Percentiles rank a stretch among this genome's conserved stretches.
Conservation (phyloP, 1,140 invertebrate genomes). For the Ips nitidus region DNA sequence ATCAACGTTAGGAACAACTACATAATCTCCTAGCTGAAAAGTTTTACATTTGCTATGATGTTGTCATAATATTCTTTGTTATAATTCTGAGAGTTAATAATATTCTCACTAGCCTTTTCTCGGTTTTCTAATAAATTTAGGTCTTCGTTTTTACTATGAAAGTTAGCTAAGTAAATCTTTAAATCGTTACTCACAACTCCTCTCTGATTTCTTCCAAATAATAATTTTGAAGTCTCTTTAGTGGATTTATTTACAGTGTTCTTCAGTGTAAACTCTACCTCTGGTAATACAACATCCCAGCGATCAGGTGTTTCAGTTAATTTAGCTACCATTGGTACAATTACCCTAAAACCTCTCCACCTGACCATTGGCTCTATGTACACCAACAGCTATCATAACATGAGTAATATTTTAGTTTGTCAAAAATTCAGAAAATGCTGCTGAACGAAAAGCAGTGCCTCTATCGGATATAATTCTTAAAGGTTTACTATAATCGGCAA, state of each 20-base stretch:
- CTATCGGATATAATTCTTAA: conserved; percentile 42
- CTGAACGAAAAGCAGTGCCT: background rate
- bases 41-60: too few relatives aligned
- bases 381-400: background rate
- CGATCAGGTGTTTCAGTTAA: background rate
- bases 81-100: too few relatives aligned
- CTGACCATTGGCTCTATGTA: background rate
- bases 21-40: background rate
- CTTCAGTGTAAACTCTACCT: background rate
- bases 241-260: background rate
- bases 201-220: background rate
- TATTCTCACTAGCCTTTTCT: background rate
- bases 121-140: background rate
- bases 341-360: background rate
- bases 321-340: background rate
- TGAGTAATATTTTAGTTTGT: background rate
- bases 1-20: background rate
- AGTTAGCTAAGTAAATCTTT: background rate
- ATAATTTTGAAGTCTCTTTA: background rate
- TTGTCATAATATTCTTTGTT: too few relatives aligned
- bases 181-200: background rate
- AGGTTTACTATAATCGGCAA: conserved; percentile 37
- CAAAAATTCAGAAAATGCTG: background rate
- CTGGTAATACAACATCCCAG: background rate
- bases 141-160: background rate